A percentile compares a stretch with the other conserved stretches of the same genome.
These are phyloP conservation scores for Drosophila erecta DNA, from an alignment of 1,140 invertebrate species.

Conservation along the genomic window DNA sequence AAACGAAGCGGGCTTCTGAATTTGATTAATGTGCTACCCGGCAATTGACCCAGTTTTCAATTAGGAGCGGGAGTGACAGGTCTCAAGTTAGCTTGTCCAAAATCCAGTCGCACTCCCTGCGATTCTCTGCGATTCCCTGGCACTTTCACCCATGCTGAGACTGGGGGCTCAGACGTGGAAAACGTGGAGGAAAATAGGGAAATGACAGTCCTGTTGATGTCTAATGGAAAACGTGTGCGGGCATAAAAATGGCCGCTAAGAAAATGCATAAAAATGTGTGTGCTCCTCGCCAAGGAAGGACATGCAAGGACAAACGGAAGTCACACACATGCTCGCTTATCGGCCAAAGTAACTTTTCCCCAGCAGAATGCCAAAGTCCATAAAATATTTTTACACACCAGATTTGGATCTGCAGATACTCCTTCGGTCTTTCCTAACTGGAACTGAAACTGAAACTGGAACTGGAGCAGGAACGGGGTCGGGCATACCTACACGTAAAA, in stretches of 20 bases:
- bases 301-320: conserved; percentile 81
- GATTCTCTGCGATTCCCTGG: not conserved
- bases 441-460: conserved; percentile 11
- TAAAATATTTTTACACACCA: conserved; percentile 75
- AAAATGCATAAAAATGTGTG: conserved; percentile 82
- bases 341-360: conserved; percentile 72
- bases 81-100: conserved; percentile 18
- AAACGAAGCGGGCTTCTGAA: conserved; percentile 46
- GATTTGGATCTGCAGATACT: conserved; percentile 48
- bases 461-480: not conserved
- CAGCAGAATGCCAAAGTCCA: conserved; percentile 59
- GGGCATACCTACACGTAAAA: conserved; percentile 70
- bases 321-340: conserved; percentile 63
- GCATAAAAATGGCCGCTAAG: conserved; percentile 84
- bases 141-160: conserved; percentile 8
- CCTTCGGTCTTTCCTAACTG: conserved; percentile 10
- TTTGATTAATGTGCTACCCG: conserved; percentile 65
- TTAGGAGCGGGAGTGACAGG: conserved; percentile 48
- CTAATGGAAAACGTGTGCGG: conserved; percentile 84
- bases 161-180: conserved; percentile 36
- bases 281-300: conserved; percentile 39
- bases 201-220: conserved; percentile 72
- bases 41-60: conserved; percentile 72
- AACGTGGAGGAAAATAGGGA: conserved; percentile 38
- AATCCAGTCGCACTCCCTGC: not conserved